A percentile compares a stretch with the other conserved stretches of the same genome.
Conservation (phyloP, 1,140 invertebrate genomes). For the Campoletis sonorensis region DNA sequence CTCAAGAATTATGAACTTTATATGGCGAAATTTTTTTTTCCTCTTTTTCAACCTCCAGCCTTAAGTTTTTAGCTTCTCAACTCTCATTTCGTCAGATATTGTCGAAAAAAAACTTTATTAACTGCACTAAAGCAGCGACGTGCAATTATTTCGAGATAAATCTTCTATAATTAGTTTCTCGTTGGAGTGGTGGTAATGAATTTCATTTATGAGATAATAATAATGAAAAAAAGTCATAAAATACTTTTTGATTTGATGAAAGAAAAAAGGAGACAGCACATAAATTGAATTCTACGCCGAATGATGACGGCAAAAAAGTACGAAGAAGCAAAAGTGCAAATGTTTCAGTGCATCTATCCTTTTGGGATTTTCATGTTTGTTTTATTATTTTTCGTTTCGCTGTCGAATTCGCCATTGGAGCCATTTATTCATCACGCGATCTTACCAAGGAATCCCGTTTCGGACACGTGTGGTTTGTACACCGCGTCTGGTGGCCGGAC, state of each 20-base stretch:
- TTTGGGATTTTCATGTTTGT: not conserved
- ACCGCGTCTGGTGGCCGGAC: slow-evolving; percentile 20
- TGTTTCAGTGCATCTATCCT: slow-evolving; percentile 7
- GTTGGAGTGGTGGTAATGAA: too few relatives aligned
- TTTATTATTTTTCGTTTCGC: slow-evolving; percentile 7
- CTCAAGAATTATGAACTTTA: too few relatives aligned
- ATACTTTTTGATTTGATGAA: not conserved
- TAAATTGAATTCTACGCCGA: not conserved
- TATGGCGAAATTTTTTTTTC: too few relatives aligned
- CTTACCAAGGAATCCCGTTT: slow-evolving; percentile 36
- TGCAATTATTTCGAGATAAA: too few relatives aligned
- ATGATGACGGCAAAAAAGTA: not conserved
- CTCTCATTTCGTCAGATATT: too few relatives aligned
- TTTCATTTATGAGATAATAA: too few relatives aligned
- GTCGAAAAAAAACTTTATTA: too few relatives aligned
- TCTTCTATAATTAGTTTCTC: too few relatives aligned
- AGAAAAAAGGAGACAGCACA: not conserved
- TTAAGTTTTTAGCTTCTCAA: too few relatives aligned
- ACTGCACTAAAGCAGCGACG: too few relatives aligned
- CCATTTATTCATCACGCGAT: slow-evolving; percentile 42
- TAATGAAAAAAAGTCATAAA: too few relatives aligned
- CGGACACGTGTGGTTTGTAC: slow-evolving; percentile 29
- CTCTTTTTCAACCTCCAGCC: too few relatives aligned
- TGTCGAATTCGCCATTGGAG: not conserved
- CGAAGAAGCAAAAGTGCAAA: not conserved